Percentiles rank a stretch among this genome's conserved stretches.
These are phyloP conservation scores for Neria commutata DNA, from an alignment of 2,888 invertebrate genomes.

Conservation along the genomic window DNA sequence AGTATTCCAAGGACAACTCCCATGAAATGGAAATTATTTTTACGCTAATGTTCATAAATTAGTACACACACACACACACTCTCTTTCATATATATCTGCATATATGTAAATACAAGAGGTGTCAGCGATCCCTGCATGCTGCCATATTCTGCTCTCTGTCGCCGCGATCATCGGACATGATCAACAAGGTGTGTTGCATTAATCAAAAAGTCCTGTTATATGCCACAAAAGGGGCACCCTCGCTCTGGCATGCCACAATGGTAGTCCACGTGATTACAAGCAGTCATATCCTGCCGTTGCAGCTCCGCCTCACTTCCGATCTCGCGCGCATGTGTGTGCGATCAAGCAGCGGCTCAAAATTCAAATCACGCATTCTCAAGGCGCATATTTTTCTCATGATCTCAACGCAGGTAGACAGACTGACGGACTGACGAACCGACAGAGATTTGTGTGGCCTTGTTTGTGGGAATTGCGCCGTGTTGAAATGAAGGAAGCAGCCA, in stretches of 20 bases:
- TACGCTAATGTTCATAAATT: conserved; percentile 14
- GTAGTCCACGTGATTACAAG: conserved; percentile 17
- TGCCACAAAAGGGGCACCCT: neutral
- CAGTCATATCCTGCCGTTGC: conserved; percentile 40
- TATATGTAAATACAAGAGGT: neutral
- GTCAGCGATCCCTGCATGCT: neutral
- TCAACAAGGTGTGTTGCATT: conserved; percentile 49
- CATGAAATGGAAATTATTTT: neutral
- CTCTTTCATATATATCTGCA: neutral
- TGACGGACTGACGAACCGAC: conserved; percentile 1
- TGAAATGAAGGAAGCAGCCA: conserved; percentile 8
- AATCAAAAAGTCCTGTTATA: conserved; percentile 45
- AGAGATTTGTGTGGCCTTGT: neutral
- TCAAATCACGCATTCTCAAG: conserved; percentile 14
- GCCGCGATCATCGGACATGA: conserved; percentile 18
- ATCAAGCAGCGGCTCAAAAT: conserved; percentile 2
- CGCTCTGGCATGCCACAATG: no score
- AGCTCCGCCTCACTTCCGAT: conserved; percentile 20
- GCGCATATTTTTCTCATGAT: conserved; percentile 44
- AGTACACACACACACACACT: neutral
- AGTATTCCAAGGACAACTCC: conserved; percentile 4
- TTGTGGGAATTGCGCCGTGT: conserved; percentile 16
- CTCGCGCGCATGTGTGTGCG: neutral
- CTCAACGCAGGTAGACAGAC: conserved; percentile 24
- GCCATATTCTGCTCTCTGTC: neutral